Percentiles rank a stretch among this genome's conserved stretches.
Evolutionary conservation across 2,888 invertebrate species (phyloP).

Genomic region (Coelinius sp.): DNA sequence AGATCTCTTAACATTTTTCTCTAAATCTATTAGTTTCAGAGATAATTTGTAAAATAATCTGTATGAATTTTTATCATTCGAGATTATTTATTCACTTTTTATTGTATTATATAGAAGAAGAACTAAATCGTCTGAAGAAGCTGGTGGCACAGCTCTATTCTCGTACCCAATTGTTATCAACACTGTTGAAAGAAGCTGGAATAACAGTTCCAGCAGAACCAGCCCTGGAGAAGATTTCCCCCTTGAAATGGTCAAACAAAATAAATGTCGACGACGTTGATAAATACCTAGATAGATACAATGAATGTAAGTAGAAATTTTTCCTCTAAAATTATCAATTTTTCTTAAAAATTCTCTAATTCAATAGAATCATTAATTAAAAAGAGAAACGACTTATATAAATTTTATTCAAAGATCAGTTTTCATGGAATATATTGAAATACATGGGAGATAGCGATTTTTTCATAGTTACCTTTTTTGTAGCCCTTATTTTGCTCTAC

Average conservation of each 20-base stretch:
- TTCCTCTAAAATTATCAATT: too few species aligned
- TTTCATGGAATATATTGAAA: too few species aligned
- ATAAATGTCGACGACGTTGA: conserved; percentile 64
- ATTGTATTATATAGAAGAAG: conserved; percentile 60
- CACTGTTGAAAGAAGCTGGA: conserved; percentile 65
- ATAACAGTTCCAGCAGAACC: conserved; percentile 68
- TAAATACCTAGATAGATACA: conserved; percentile 55
- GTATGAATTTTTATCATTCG: background rate
- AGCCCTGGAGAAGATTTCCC: conserved; percentile 67
- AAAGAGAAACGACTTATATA: too few species aligned
- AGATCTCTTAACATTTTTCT: too few species aligned
- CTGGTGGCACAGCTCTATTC: conserved; percentile 64
- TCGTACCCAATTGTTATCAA: conserved; percentile 64
- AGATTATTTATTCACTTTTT: background rate
- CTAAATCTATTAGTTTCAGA: background rate
- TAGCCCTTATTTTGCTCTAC: too few species aligned
- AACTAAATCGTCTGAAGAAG: conserved; percentile 64
- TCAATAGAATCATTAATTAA: too few species aligned
- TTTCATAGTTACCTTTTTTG: too few species aligned
- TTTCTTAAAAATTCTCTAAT: too few species aligned
- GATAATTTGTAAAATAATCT: background rate
- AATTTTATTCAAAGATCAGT: too few species aligned
- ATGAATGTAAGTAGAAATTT: conserved; percentile 54
- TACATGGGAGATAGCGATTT: too few species aligned
- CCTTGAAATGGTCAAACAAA: conserved; percentile 68